These are phyloP conservation scores for Eutolmus rufibarbis DNA, from an alignment of 2,888 invertebrate species.

Conservation along the genomic window DNA sequence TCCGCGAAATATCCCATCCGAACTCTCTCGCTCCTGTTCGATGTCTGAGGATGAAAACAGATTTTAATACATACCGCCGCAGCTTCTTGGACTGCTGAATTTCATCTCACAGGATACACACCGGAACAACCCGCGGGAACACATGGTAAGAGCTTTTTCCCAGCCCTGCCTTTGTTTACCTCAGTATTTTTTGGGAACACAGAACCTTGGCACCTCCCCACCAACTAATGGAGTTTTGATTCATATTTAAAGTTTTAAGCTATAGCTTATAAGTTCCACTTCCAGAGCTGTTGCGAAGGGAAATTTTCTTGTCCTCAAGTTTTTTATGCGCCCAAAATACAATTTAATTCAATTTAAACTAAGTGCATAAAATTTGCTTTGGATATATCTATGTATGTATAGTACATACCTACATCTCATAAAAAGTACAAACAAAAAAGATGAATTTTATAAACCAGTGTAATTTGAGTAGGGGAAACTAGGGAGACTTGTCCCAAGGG, in stretches of 20 bases:
- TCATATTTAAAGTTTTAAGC: neutral
- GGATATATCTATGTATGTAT: no score
- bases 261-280: neutral
- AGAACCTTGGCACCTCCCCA: neutral
- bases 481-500: no score
- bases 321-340: neutral
- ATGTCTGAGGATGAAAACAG: slow-evolving; percentile 1
- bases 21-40: slow-evolving; percentile 1
- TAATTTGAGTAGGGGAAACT: no score
- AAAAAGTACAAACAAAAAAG: no score
- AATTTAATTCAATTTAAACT: neutral
- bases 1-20: neutral
- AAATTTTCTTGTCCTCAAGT: neutral
- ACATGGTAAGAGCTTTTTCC: slow-evolving; percentile 11
- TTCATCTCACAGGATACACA: slow-evolving; percentile 18
- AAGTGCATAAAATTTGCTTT: no score
- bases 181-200: neutral
- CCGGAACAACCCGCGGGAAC: neutral
- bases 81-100: slow-evolving; percentile 2
- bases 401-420: no score
- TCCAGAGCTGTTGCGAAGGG: neutral
- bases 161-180: slow-evolving; percentile 9
- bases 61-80: neutral
- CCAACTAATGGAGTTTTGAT: neutral
- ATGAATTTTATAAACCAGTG: no score